These are phyloP conservation scores for Microhierax caerulescens DNA, from an alignment of 2,797 vertebrate species.

Conservation along the genomic window DNA sequence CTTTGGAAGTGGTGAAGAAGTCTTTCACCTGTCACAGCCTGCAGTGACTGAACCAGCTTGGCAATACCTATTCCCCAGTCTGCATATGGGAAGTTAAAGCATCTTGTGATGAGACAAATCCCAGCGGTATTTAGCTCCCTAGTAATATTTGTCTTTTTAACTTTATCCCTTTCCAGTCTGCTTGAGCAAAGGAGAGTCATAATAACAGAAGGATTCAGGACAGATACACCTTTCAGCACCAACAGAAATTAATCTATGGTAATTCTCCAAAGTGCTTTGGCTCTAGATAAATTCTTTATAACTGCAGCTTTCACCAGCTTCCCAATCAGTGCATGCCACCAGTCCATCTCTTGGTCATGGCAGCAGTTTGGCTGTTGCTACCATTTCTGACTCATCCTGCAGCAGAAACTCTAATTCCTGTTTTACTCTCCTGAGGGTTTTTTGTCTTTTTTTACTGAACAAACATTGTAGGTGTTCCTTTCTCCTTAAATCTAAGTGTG, in stretches of 20 bases:
- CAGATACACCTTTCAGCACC: not conserved
- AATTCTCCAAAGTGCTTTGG: not conserved
- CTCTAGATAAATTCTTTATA: not conserved
- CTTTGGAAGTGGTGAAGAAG: not conserved
- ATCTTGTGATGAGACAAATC: not conserved
- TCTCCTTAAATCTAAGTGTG: not conserved
- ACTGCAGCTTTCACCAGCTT: not conserved
- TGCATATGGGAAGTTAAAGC: not conserved
- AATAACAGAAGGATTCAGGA: not conserved
- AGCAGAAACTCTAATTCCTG: not conserved
- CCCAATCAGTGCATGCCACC: not conserved
- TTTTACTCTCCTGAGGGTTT: not conserved
- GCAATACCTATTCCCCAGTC: not conserved
- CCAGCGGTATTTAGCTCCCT: not conserved
- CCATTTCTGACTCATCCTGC: not conserved
- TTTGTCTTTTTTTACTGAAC: too few relatives aligned
- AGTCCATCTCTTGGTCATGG: not conserved
- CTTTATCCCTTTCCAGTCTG: not conserved
- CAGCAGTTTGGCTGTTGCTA: not conserved
- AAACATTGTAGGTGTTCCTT: not conserved
- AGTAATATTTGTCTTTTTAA: not conserved
- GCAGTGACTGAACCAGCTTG: not conserved
- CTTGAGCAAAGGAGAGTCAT: not conserved
- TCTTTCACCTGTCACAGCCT: not conserved
- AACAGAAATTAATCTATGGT: not conserved